These are phyloP conservation scores for Prorops nasuta DNA, from an alignment of 1,140 invertebrate species.

Conservation along the genomic window DNA sequence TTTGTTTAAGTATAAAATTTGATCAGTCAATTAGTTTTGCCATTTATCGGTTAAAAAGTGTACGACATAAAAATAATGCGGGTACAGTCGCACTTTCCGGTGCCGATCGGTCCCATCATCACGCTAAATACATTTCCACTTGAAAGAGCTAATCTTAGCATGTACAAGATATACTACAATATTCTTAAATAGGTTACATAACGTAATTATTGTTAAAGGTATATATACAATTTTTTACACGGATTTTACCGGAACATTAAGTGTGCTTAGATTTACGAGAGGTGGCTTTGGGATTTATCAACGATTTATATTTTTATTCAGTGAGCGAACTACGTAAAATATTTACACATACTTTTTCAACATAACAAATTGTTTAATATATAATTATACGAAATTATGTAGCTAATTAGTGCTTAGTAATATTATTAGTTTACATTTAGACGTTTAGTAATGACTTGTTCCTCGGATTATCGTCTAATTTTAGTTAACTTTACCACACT, in stretches of 20 bases:
- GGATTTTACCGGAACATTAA: constrained; percentile 11
- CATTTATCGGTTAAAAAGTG: too few relatives aligned
- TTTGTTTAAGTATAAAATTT: too few relatives aligned
- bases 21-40: too few relatives aligned
- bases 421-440: constrained; percentile 30
- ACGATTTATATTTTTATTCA: constrained; percentile 36
- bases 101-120: too few relatives aligned
- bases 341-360: constrained; percentile 35
- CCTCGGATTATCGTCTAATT: constrained; percentile 17
- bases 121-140: too few relatives aligned
- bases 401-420: constrained; percentile 29
- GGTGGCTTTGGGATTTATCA: constrained; percentile 35
- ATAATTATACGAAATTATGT: constrained; percentile 30
- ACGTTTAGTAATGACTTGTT: constrained; percentile 22
- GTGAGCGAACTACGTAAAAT: constrained; percentile 34
- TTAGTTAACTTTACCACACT: too few relatives aligned
- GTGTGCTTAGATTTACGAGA: constrained; percentile 30
- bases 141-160: constrained; percentile 3
- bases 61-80: too few relatives aligned
- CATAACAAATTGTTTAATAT: constrained; percentile 31
- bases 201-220: constrained; percentile 12
- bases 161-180: constrained; percentile 20
- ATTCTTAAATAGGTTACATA: constrained; percentile 20
- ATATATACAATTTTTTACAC: constrained; percentile 9
- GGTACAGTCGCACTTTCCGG: too few relatives aligned